Conservation (phyloP, 2,797 vertebrate species). For the Sebastes miniatus region DNA sequence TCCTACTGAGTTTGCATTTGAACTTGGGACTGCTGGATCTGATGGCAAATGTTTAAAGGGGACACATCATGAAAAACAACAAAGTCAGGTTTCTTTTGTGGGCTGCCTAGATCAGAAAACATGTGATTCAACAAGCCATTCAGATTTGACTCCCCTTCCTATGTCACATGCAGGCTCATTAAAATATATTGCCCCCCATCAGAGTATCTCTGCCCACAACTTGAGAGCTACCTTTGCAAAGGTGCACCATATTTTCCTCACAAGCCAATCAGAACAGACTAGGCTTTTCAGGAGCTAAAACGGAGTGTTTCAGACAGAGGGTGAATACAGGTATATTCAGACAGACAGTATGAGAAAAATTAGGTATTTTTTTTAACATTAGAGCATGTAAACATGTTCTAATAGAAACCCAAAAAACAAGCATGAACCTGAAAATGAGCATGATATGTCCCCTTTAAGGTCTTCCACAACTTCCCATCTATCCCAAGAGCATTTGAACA, state of each 20-base stretch:
- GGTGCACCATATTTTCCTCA: too few species aligned
- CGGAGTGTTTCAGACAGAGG: too few species aligned
- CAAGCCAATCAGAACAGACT: too few species aligned
- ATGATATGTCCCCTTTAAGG: background rate
- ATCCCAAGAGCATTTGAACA: background rate
- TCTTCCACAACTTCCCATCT: background rate
- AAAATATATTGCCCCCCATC: background rate
- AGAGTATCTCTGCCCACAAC: background rate
- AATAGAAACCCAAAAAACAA: background rate
- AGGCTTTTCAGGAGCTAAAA: background rate
- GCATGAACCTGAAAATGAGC: background rate
- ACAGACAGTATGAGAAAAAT: background rate
- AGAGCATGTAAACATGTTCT: background rate
- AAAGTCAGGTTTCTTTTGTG: background rate
- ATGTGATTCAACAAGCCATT: background rate
- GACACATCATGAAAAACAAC: background rate
- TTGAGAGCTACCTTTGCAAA: too few species aligned
- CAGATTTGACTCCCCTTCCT: background rate
- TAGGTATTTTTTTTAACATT: fast-evolving
- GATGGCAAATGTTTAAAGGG: background rate
- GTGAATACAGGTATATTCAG: too few species aligned
- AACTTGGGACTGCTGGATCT: background rate
- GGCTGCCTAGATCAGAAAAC: background rate
- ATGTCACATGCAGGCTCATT: background rate
- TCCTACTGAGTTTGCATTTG: background rate